Evolutionary conservation across 2,888 invertebrate genomes (phyloP), one percentile per base, ranked within the genome.

Genomic region (Oscheius onirici): DNA sequence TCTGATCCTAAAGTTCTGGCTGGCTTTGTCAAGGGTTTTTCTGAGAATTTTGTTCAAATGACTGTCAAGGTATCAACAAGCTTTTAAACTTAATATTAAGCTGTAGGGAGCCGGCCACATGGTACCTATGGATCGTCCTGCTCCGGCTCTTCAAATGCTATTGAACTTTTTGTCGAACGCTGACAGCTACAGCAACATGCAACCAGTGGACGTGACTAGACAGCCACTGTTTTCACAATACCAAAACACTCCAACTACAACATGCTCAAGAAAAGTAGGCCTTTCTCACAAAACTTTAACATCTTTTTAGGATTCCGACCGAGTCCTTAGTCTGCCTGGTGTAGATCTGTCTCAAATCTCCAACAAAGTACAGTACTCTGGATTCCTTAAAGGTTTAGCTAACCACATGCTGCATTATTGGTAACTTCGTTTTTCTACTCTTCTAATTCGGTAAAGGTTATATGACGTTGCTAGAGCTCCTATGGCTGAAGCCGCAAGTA

Each of bases 331-430:
- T 22, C 60, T 80, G 22, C 79, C 79, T 2, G 79, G 79, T 15
- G 41, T 75, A 3, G 69, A 74, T 28, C 24, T 17, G 8, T 49
- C 49, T 17, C 28, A 57, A n/a, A 49, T 69, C n/a, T 22, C 70
- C 28, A 28, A 54, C 8, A 76, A 72, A 61, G 49, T 60, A 3
- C 78, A 78, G 20, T 80, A 69, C 49, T 76, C 76, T 11, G 80
- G 80, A 15, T 80, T 70, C 54, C 66, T 80, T 40, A 82, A 88
- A 51, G 88, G 87, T n/a, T 79, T 85, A 2, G 82, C 82, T 22
- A 83, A 82, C 10, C 86, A 86, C 70, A 76, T 82, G 20, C 79
- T 88, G 10, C 89, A 89, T 72, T 89, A 88, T 79, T 89, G 89
- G 89, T 88, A 75, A 34, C 5, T 8, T 6, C 54, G 40, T 1